Percentiles rank a stretch among this genome's conserved stretches.
These are phyloP conservation scores for Labrus mixtus DNA, from an alignment of 2,113 vertebrate species.

Conservation along the genomic window DNA sequence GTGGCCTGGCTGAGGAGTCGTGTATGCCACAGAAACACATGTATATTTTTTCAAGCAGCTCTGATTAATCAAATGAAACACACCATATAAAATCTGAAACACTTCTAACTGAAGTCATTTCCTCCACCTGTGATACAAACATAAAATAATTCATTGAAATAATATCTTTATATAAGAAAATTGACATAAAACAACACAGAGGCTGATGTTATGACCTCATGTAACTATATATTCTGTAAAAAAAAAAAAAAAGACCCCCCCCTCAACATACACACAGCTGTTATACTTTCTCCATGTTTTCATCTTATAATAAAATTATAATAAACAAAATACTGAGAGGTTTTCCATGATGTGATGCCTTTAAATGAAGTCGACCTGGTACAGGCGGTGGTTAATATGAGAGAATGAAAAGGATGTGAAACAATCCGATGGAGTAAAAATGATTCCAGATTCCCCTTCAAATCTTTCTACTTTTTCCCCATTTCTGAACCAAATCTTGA, in stretches of 20 bases:
- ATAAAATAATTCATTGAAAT: constrained; percentile 23
- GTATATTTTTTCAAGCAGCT: too few species aligned
- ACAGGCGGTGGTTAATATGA: constrained; percentile 25
- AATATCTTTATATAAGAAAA: constrained; percentile 50
- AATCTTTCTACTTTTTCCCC: constrained; percentile 8
- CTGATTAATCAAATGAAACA: constrained; percentile 33
- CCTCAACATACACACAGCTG: constrained; percentile 31
- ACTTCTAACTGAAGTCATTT: constrained; percentile 27
- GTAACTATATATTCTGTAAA: constrained; percentile 42
- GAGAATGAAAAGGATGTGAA: constrained; percentile 1
- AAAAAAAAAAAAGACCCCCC: constrained; percentile 5
- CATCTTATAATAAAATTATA: constrained; percentile 5
- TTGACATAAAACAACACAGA: constrained; percentile 27
- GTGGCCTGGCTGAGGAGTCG: constrained; percentile 51
- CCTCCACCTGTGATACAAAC: constrained; percentile 8
- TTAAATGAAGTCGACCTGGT: constrained; percentile 37
- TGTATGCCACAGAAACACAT: constrained; percentile 43
- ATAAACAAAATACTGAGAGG: not conserved
- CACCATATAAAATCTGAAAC: constrained; percentile 39
- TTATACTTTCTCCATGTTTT: constrained; percentile 20
- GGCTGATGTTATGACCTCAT: constrained; percentile 36
- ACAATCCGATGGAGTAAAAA: constrained; percentile 13
- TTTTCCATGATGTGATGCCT: not conserved
- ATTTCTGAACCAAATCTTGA: constrained; percentile 6
- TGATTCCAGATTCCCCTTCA: constrained; percentile 8